Percentiles rank a stretch among this genome's conserved stretches.
phyloP scores from a whole-genome alignment of 2,113 vertebrate species.

The Peromyscus leucopus region DNA sequence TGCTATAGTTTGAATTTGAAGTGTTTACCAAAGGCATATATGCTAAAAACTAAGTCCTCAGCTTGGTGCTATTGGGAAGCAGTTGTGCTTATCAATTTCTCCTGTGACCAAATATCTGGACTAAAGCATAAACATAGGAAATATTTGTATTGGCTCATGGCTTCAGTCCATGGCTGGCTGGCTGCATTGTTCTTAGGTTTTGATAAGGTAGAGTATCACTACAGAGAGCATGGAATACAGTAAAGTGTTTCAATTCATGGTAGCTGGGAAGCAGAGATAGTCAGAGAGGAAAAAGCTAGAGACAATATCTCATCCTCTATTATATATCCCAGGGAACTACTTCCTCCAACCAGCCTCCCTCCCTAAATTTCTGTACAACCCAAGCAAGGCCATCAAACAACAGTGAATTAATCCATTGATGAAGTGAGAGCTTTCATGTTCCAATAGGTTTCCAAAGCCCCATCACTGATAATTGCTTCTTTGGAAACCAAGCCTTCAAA shows the following conservation, averaged over 20 bases:
- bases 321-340: no score
- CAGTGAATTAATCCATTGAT: neutral
- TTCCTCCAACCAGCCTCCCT: neutral
- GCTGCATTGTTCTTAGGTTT: neutral
- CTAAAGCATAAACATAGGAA: neutral
- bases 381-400: neutral
- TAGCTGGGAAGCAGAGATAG: neutral
- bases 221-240: no score
- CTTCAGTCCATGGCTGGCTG: neutral
- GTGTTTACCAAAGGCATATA: neutral
- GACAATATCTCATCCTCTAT: neutral
- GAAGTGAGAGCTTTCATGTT: neutral
- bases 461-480: neutral
- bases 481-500: neutral
- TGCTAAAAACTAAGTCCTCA: neutral
- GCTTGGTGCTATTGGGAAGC: neutral
- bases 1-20: neutral
- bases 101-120: no score
- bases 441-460: neutral
- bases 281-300: neutral
- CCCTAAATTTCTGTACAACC: neutral
- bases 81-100: neutral
- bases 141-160: neutral
- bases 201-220: neutral
- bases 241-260: neutral